These are phyloP conservation scores for Lanistes nyassanus DNA, from an alignment of 1,140 invertebrate genomes.

Conservation along the genomic window DNA sequence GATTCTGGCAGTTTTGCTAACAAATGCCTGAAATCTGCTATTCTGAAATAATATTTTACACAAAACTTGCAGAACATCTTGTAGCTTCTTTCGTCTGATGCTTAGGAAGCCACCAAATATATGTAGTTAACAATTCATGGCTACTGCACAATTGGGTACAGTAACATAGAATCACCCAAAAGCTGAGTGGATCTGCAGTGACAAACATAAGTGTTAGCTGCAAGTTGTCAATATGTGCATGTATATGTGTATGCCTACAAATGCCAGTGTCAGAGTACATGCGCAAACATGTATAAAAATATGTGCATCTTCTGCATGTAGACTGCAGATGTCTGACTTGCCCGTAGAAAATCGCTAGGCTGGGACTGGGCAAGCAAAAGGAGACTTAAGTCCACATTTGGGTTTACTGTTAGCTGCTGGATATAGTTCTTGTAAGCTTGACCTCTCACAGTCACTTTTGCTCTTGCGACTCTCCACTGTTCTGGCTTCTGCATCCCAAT, in stretches of 20 bases:
- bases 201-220: too few relatives aligned
- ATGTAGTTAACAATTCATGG: too few relatives aligned
- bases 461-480: conserved; percentile 39
- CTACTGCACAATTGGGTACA: too few relatives aligned
- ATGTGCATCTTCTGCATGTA: not conserved
- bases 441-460: conserved; percentile 15
- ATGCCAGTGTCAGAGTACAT: not conserved
- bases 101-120: too few relatives aligned
- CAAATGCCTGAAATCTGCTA: too few relatives aligned
- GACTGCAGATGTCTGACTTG: not conserved
- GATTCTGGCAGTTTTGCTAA: too few relatives aligned
- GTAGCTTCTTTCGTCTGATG: too few relatives aligned
- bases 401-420: not conserved
- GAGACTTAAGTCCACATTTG: not conserved
- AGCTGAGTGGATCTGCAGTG: too few relatives aligned
- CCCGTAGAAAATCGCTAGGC: conserved; percentile 17
- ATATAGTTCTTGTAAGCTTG: conserved; percentile 13
- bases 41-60: too few relatives aligned
- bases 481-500: conserved; percentile 45
- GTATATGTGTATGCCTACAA: conserved; percentile 1
- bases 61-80: too few relatives aligned
- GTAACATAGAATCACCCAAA: too few relatives aligned
- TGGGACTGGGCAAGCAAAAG: not conserved
- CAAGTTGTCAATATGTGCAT: not conserved
- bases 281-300: conserved; percentile 1